Conservation (phyloP, 2,113 vertebrate species). For the Pelmatolapia mariae region DNA sequence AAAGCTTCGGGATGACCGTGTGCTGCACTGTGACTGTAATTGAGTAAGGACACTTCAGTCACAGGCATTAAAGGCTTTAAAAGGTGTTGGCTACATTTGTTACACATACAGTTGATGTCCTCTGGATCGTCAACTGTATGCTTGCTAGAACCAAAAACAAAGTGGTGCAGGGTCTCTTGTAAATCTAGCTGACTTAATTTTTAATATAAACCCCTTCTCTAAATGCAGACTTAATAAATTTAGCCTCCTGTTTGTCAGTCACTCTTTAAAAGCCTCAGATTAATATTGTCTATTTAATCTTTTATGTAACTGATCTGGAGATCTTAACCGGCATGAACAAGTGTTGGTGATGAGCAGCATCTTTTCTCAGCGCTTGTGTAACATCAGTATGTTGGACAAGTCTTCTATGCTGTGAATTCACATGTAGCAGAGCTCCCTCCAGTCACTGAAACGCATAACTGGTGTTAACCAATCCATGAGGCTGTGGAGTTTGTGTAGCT, state of each 20-base stretch:
- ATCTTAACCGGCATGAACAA: background rate
- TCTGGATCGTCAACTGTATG: background rate
- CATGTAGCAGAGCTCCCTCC: background rate
- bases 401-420: background rate
- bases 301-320: background rate
- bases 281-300: background rate
- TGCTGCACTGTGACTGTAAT: background rate
- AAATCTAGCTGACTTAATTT: background rate
- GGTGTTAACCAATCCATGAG: background rate
- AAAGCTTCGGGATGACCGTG: background rate
- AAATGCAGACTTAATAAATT: background rate
- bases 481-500: background rate
- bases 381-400: background rate
- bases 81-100: background rate
- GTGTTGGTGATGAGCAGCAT: background rate
- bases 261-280: background rate
- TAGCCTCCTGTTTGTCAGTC: background rate
- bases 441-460: background rate
- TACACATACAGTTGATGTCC: background rate
- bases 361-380: background rate
- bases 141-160: background rate
- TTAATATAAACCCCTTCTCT: background rate
- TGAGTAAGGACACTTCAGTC: background rate
- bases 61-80: constrained; percentile 38
- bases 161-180: background rate